Evolutionary conservation across 2,888 invertebrate genomes (phyloP).

Genomic region (Acanthacorydalis orientalis): DNA sequence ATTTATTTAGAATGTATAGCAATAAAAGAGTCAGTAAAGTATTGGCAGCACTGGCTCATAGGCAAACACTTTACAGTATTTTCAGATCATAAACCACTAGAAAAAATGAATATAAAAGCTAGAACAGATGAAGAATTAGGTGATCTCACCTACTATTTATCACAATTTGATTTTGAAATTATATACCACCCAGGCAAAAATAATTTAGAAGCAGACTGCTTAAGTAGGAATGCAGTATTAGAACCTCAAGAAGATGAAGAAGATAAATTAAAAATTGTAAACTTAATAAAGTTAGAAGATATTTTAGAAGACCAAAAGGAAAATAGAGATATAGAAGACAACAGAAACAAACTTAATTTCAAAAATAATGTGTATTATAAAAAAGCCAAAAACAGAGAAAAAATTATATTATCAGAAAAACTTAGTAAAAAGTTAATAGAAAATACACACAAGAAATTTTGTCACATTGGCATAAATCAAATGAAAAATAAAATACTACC

Average conservation of each 20-base stretch:
- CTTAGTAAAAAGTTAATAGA: not conserved
- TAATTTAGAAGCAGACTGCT: constrained; percentile 11
- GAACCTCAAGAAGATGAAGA: constrained; percentile 7
- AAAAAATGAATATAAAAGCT: constrained; percentile 10
- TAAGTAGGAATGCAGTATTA: constrained; percentile 10
- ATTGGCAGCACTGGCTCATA: constrained; percentile 10
- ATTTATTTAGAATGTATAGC: constrained; percentile 10
- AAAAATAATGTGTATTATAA: constrained; percentile 3
- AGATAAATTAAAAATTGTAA: constrained; percentile 5
- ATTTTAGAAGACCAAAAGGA: constrained; percentile 6
- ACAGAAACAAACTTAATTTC: constrained; percentile 1
- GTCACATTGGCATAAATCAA: constrained; percentile 1
- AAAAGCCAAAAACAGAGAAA: constrained; percentile 1
- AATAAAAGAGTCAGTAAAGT: constrained; percentile 9
- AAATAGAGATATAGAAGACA: constrained; percentile 4
- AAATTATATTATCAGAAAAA: constrained; percentile 3
- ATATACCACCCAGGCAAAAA: constrained; percentile 10
- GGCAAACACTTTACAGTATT: constrained; percentile 8
- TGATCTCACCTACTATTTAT: constrained; percentile 10
- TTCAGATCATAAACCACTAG: constrained; percentile 10
- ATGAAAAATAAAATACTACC: constrained; percentile 1
- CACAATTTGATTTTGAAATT: constrained; percentile 11
- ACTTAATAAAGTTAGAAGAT: constrained; percentile 5
- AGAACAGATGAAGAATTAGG: constrained; percentile 12
- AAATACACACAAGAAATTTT: constrained; percentile 1